These are phyloP conservation scores for Philhelius pedissequus DNA, from an alignment of 2,888 invertebrate species.

Conservation along the genomic window DNA sequence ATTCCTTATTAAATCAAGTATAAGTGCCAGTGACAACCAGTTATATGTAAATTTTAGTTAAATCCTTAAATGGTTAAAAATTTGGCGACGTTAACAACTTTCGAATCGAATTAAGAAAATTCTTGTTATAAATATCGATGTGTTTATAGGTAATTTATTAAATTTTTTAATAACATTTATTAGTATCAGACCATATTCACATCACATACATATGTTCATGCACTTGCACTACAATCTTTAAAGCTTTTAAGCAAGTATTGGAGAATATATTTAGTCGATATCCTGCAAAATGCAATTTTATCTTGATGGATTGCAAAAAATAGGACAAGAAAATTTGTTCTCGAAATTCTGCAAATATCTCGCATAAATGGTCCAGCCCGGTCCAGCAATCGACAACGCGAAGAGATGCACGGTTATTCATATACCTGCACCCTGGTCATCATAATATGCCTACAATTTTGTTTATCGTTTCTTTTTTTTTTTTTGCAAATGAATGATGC, in stretches of 20 bases:
- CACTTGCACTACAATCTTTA: too few species aligned
- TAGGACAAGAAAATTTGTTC: conserved; percentile 44
- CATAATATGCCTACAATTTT: conserved; percentile 38
- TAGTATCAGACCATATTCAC: background rate
- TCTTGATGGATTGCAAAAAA: conserved; percentile 59
- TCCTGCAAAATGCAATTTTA: conserved; percentile 11
- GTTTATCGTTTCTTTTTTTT: conserved; percentile 3
- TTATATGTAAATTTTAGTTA: background rate
- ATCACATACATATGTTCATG: too few species aligned
- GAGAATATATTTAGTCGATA: background rate
- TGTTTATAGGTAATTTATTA: background rate
- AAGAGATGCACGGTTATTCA: background rate
- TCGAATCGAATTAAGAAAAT: background rate
- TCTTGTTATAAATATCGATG: background rate
- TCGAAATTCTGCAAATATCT: conserved; percentile 42
- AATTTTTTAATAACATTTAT: conserved; percentile 3
- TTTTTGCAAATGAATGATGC: conserved; percentile 51
- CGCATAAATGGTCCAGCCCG: conserved; percentile 62
- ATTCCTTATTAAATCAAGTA: background rate
- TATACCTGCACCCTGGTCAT: background rate
- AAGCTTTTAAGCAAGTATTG: background rate
- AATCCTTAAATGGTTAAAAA: background rate
- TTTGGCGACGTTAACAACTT: background rate
- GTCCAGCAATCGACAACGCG: too few species aligned
- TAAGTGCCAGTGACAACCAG: background rate